A percentile compares a stretch with the other conserved stretches of the same genome.
Conservation (phyloP, 2,797 vertebrate species). For the Cyclura pinguis region DNA sequence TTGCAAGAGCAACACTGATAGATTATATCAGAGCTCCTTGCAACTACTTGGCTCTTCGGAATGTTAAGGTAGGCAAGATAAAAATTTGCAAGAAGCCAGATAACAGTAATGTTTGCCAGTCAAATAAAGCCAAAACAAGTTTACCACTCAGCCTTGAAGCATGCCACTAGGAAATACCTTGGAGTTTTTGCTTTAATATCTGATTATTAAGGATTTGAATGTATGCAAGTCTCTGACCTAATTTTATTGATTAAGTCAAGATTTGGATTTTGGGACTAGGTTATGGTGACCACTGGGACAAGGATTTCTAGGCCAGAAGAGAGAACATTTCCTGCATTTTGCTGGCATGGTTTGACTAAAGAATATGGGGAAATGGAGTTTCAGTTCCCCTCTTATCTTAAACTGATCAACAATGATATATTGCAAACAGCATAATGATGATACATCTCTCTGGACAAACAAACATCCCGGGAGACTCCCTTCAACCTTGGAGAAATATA, state of each 20-base stretch:
- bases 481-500: not conserved
- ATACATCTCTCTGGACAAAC: not conserved
- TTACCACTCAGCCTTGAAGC: conserved; percentile 14
- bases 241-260: conserved; percentile 15
- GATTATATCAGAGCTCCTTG: not conserved
- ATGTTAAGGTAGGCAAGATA: conserved; percentile 8
- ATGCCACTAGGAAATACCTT: not conserved
- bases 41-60: not conserved
- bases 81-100: conserved; percentile 16
- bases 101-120: conserved; percentile 2
- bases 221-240: not conserved
- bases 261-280: not conserved
- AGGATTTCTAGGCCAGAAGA: conserved; percentile 3
- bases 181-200: not conserved
- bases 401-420: not conserved
- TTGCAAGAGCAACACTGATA: not conserved
- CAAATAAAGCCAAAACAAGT: not conserved
- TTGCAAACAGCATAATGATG: not conserved
- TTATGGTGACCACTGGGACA: not conserved
- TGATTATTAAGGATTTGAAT: conserved; percentile 4
- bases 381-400: not conserved
- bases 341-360: not conserved
- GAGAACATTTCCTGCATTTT: not conserved
- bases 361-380: not conserved
- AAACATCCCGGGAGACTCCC: not conserved